Base-by-base conservation (phyloP, 2,113 vertebrate genomes). In the Calcarius ornatus region DNA sequence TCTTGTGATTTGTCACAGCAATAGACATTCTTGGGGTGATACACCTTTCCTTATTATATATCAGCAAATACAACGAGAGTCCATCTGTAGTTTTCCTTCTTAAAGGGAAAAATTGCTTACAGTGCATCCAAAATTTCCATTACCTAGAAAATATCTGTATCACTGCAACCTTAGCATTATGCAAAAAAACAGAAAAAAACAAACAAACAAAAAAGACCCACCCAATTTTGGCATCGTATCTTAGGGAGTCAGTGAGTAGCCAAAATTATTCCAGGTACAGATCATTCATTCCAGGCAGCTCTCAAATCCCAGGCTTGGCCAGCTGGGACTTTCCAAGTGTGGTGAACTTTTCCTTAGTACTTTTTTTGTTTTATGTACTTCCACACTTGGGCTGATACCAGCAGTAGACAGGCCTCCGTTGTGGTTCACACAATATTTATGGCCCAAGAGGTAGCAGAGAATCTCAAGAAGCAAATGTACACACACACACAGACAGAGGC, bases 1-100 rank as follows among this genome's bases (percentile, higher is more conserved):
- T 69, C 47, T 73, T 90, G 90, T 72, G 95, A 96, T 97, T 96
- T 97, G 95, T 96, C 92, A 96, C 93, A 65, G 11, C 94, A 96
- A 95, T 60, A 89, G 96, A 60, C 92, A 95, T 96, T 97, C 86
- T 77, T 91, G 92, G 91, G 96, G 81, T 91, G 92, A 97, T 80
- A 76, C 8, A 61, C 81, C 78, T 97, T 97, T 95, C 94, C 92
- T 96, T 92, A 79, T 68, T 90, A 78, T 42, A 81, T 51, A 95
- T 82, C 96, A 94, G 65, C 86, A 87, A 96, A 88, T 19, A 96
- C 75, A 87, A 95, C 35, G 54, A 87, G 68, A 63, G 76, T 76
- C 54, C 81, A 88, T 65, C 47, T 86, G 83, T 66, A 93, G 64
- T 91, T 88, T 92, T 85, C 76, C 51, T 87, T 93, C 90, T 73